phyloP scores from a whole-genome alignment of 2,113 vertebrate genomes.

The Daphoenositta chrysoptera region DNA sequence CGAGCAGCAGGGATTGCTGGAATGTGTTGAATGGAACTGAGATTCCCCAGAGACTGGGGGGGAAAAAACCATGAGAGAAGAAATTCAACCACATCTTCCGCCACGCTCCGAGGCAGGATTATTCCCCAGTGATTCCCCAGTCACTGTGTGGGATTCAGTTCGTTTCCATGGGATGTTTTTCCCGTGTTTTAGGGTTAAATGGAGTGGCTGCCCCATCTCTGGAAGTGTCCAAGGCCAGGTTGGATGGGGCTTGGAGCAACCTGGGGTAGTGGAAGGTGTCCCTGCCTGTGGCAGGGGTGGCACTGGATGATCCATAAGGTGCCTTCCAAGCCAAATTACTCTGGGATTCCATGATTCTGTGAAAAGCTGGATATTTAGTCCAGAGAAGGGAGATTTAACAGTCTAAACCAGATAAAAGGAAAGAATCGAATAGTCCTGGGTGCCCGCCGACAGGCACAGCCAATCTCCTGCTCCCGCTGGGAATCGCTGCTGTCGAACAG shows the following conservation, averaged over 20 bases:
- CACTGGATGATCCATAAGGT: not conserved
- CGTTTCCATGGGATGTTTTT: not conserved
- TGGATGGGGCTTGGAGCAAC: not conserved
- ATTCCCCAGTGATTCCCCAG: not conserved
- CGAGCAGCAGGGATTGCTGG: not conserved
- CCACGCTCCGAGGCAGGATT: not conserved
- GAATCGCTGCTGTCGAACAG: accelerated
- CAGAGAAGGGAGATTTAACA: not conserved
- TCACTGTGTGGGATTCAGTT: accelerated
- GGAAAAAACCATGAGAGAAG: accelerated
- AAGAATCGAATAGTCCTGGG: not conserved
- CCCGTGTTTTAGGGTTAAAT: not conserved
- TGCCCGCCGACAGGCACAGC: not conserved
- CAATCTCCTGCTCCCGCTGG: not conserved
- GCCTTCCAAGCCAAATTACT: not conserved
- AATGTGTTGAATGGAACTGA: not conserved
- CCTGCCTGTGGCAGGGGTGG: not conserved
- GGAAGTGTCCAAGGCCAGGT: not conserved
- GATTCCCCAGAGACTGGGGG: not conserved
- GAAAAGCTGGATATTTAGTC: not conserved
- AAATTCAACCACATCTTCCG: not conserved
- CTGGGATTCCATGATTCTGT: not conserved
- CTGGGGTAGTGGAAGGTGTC: not conserved
- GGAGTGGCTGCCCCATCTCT: not conserved
- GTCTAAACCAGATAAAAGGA: not conserved